Conservation (phyloP, 2,113 vertebrate species). For the Aplodontia rufa region DNA sequence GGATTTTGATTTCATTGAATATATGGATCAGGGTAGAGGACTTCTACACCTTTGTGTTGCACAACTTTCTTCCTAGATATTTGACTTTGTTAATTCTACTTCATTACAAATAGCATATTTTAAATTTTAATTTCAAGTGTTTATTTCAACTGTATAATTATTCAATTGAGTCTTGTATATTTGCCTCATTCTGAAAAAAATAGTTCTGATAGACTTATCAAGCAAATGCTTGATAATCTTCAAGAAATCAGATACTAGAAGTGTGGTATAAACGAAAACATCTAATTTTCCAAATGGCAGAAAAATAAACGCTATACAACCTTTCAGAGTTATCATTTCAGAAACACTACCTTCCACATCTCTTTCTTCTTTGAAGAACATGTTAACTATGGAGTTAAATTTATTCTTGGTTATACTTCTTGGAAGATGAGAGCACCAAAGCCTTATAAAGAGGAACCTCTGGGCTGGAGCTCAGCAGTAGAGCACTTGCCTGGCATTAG, state of each 20-base stretch:
- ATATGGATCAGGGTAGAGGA: neutral
- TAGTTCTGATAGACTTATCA: too few species aligned
- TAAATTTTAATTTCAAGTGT: conserved; percentile 33
- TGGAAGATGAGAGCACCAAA: neutral
- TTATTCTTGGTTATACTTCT: neutral
- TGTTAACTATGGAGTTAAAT: neutral
- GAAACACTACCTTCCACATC: conserved; percentile 20
- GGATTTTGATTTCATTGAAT: neutral
- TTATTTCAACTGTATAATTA: neutral
- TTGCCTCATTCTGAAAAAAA: neutral
- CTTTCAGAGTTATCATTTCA: neutral
- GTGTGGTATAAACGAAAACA: too few species aligned
- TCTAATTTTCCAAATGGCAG: too few species aligned
- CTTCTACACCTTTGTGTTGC: neutral
- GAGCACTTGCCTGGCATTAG: too few species aligned
- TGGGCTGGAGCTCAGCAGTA: too few species aligned
- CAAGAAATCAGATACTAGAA: too few species aligned
- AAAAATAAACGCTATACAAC: neutral
- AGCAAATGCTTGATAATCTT: too few species aligned
- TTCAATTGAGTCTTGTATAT: neutral
- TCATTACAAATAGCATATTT: neutral
- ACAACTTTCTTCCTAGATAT: neutral
- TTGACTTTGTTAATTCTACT: neutral
- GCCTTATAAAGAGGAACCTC: neutral
- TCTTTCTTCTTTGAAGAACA: conserved; percentile 15